phyloP scores from a whole-genome alignment of 2,113 vertebrate genomes.

The Lathamus discolor region DNA sequence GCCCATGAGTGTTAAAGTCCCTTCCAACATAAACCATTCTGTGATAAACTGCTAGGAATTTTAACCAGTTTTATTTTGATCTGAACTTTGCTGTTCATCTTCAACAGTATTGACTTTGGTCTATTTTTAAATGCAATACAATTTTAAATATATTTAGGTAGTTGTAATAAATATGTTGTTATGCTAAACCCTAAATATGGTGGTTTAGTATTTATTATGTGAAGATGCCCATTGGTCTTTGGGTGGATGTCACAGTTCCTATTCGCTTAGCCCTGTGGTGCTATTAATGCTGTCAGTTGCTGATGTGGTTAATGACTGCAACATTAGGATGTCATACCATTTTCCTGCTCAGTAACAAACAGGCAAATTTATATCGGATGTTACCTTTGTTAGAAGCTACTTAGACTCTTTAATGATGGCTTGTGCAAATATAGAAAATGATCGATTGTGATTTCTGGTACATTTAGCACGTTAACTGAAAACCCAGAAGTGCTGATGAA shows the following conservation, averaged over 20 bases:
- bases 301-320: background rate
- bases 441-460: slow-evolving; percentile 19
- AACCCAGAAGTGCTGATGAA: slow-evolving; percentile 40
- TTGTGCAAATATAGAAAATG: slow-evolving; percentile 17
- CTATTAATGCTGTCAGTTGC: background rate
- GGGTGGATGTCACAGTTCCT: background rate
- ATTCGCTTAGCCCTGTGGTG: background rate
- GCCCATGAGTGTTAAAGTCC: background rate
- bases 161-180: background rate
- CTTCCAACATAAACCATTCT: background rate
- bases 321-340: background rate
- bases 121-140: background rate
- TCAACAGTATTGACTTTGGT: background rate
- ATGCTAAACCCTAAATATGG: background rate
- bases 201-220: background rate
- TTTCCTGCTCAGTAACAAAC: background rate
- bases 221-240: background rate
- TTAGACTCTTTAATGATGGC: background rate
- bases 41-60: background rate
- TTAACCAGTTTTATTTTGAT: background rate
- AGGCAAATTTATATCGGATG: background rate
- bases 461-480: slow-evolving; percentile 16
- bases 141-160: background rate
- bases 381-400: background rate
- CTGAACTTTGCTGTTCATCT: background rate